Evolutionary conservation across 2,797 vertebrate species (phyloP), one percentile per base, ranked within the genome.

Genomic region (Eidolon dupreanum): DNA sequence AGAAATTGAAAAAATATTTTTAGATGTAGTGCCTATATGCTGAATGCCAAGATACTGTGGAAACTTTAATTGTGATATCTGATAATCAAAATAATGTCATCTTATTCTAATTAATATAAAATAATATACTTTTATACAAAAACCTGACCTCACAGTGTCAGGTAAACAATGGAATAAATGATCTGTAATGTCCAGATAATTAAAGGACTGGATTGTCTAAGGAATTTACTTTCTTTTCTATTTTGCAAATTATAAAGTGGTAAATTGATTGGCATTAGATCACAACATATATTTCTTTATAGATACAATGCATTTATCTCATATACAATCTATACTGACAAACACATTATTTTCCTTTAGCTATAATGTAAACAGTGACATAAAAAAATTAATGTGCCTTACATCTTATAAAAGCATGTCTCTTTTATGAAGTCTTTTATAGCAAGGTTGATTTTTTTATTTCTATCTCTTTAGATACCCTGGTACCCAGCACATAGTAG

Each of bases 161-260:
- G 31, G 63, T 86, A 38, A 88, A 79, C 93, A 90, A 19, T 38
- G 4, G 22, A 51, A 70, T 77, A 61, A 75, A 70, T 79, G 33
- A 79, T 87, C 43, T 90, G 6, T 79, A 74, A 70, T 78, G 16
- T 86, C 4, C 41, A 93, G 33, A 68, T 74, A 95, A 94, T 2
- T 61, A 33, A 92, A 79, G 13, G 73, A 77, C 4, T 11, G 11
- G 28, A 43, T 43, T 61, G 26, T n/a, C 81, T 36, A 86, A 57
- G 31, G 38, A 94, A 87, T 38, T 33, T 36, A 74, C 33, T 53
- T 94, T 53, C 41, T 82, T 57, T 63, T 63, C 65, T 59, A 8
- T 85, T 92, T 61, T 73, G 66, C 26, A 85, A 66, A 55, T 88
- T 94, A 90, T 87, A 77, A 96, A 92, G 71, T 41, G 8, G 36